Conservation (phyloP, 2,888 invertebrate species). For the Eupithecia subumbrata region DNA sequence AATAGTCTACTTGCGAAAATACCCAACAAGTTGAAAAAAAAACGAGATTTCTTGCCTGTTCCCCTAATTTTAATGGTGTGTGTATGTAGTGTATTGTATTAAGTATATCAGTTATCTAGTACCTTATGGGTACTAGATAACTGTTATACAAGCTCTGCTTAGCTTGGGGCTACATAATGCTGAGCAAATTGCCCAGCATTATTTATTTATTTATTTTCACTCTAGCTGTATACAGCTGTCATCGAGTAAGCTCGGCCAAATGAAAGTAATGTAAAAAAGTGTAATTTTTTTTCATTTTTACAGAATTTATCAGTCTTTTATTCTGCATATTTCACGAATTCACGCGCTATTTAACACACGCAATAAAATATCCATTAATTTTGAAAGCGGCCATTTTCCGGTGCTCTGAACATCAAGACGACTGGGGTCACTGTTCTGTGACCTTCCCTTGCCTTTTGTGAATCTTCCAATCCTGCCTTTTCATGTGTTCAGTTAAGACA, state of each 20-base stretch:
- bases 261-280: neutral
- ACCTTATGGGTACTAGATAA: too few species aligned
- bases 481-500: slow-evolving; percentile 43
- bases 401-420: slow-evolving; percentile 66
- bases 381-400: slow-evolving; percentile 79
- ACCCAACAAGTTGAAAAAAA: too few species aligned
- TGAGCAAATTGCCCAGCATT: too few species aligned
- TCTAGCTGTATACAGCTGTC: too few species aligned
- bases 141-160: too few species aligned
- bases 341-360: slow-evolving; percentile 80
- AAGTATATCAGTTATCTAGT: too few species aligned
- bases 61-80: too few species aligned
- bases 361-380: slow-evolving; percentile 82
- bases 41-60: too few species aligned
- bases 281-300: neutral
- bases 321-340: slow-evolving; percentile 60
- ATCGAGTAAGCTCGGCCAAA: neutral
- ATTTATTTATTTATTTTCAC: too few species aligned
- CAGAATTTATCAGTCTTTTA: neutral
- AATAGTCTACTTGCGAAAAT: too few species aligned
- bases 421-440: slow-evolving; percentile 61
- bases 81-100: too few species aligned
- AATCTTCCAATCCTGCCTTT: slow-evolving; percentile 50
- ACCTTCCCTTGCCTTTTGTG: slow-evolving; percentile 23
- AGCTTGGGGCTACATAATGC: too few species aligned